Base-by-base conservation (phyloP, 2,797 vertebrate species). In the Rhinella marina region DNA sequence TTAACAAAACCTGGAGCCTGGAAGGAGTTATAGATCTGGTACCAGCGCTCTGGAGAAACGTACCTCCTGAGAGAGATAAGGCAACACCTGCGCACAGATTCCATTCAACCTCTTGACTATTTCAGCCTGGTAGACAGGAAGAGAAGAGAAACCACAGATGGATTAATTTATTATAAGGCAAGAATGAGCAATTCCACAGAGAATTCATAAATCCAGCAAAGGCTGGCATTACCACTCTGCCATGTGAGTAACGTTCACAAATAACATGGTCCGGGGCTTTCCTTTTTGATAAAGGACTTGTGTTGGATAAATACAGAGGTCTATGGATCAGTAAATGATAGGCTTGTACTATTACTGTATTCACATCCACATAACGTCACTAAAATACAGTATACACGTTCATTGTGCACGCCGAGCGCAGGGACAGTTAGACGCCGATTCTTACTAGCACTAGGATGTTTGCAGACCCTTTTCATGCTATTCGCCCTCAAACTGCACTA, bases 61-160 rank as follows among this genome's bases (percentile, higher is more conserved):
- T 94, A 99, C 98, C 98, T 99, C 98, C 94, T 99, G 98, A 66
- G 98, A 99, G 93, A 99, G 97, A 94, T 98, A 99, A 87, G 98
- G 98, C 90, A 99, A 96, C 91, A 99, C 97, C 93, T 99, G 98
- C 50, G 98, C 98, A 19, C 98, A 99, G 91, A 99, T 99, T 85
- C 97, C 98, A 1, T 99, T 99, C 94, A 99, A 95, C 95, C 98
- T 94, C 95, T 99, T 99, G 91, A 99, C 98, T 0, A 99, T 99
- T 92, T 99, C 98, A 23, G 98, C 98, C 98, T 99, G 91, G 25
- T 89, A 91, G 21, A 88, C 9, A 82, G 21, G 17, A 66, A 89
- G 73, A 32, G 13, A 29, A 17, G 12, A 64, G 13, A 41, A 41
- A 41, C 6, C 48, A 50, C 73, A 76, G 23, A 72, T 29, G 25